phyloP scores from a whole-genome alignment of 1,140 invertebrate genomes.

The Brachionus manjavacas region DNA sequence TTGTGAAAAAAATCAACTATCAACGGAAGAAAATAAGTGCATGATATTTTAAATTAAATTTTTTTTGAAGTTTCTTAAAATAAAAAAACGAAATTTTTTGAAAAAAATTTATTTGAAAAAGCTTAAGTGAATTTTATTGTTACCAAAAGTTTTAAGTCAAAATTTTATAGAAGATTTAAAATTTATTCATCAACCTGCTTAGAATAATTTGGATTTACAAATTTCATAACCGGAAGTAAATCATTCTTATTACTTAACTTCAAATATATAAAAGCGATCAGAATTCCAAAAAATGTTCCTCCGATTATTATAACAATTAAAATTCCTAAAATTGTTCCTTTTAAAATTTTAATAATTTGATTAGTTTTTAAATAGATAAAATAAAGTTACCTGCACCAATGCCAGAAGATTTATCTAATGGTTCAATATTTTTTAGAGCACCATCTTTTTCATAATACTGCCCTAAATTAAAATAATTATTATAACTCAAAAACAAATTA shows the following conservation, averaged over 20 bases:
- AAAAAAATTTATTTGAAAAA: too few species aligned
- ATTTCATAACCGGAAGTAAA: conserved; percentile 30
- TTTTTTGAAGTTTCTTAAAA: too few species aligned
- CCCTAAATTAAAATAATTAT: not conserved
- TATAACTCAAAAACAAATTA: too few species aligned
- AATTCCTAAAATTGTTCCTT: not conserved
- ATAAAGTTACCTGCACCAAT: not conserved
- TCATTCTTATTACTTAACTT: conserved; percentile 17
- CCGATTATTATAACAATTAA: not conserved
- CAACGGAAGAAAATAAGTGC: too few species aligned
- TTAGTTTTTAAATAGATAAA: not conserved
- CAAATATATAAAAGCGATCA: not conserved
- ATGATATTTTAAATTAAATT: too few species aligned
- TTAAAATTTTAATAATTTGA: not conserved
- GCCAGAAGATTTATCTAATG: not conserved
- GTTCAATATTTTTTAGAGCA: not conserved
- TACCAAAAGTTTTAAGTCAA: not conserved
- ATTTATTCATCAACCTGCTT: conserved; percentile 19
- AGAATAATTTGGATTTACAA: conserved; percentile 25
- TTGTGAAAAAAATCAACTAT: too few species aligned
- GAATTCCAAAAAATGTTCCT: not conserved
- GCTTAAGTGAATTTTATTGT: too few species aligned
- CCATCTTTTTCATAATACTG: conserved; percentile 16
- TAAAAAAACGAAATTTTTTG: too few species aligned
- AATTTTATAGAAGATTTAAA: not conserved